Evolutionary conservation across 2,113 vertebrate species (phyloP), one percentile per base, ranked within the genome.

Genomic region (Sebastes schlegelii): DNA sequence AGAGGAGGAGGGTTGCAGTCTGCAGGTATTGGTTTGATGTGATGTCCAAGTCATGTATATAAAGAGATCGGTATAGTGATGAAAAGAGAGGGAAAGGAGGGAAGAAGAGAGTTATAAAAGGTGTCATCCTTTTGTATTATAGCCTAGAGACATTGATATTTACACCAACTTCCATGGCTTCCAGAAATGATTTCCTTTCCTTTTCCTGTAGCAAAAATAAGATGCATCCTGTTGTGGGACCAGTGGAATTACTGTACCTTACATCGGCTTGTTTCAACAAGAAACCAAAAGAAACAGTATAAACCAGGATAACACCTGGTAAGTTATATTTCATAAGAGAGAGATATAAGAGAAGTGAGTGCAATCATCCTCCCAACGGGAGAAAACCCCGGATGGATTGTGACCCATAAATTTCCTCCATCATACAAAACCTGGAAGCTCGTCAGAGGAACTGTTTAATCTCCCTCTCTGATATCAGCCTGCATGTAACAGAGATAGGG

Each of bases 371-470:
- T 34, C 34, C 34, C 17, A 62, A 58, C 42, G 54, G 21, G n/a
- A 58, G 34, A 80, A 54, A 77, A 40, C 66, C 46, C 72, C 19
- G 23, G 75, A 68, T 64, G n/a, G 77, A 73, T 83, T 86, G 26
- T 42, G 60, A 82, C 63, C 51, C 23, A 19, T 40, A 68, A 16
- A 72, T 77, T 77, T 88, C 83, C 79, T 81, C 75, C 61, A 23
- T 70, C 9, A 40, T 64, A 92, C 88, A 93, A 94, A 93, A 86
- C 70, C 87, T 87, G 91, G 90, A 93, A 93, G 83, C 85, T 89
- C n/a, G 78, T 90, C 90, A 91, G 75, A 86, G 88, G 83, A 94
- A 90, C 79, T 68, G 17, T 73, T 70, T 21, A 19, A 72, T 87
- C 87, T 88, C 62, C 80, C 55, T 67, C 63, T 82, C 60, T 66